Evolutionary conservation across 1,140 invertebrate genomes (phyloP).

Genomic region (Galleria mellonella): DNA sequence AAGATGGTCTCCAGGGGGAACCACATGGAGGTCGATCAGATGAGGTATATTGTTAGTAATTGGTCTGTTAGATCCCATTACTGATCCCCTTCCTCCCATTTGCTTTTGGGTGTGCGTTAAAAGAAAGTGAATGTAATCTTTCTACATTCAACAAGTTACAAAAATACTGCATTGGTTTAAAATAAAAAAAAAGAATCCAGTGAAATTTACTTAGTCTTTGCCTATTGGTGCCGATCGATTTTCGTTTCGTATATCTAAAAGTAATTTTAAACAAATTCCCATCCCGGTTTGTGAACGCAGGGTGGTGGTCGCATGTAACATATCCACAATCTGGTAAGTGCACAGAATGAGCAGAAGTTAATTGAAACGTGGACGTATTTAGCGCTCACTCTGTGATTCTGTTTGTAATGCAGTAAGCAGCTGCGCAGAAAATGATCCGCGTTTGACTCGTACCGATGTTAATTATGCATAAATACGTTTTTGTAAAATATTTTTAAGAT

Average conservation of each 20-base stretch:
- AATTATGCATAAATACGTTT: slow-evolving; percentile 4
- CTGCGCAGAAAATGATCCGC: slow-evolving; percentile 24
- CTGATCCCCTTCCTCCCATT: too few species aligned
- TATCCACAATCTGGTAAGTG: slow-evolving; percentile 18
- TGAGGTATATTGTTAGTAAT: too few species aligned
- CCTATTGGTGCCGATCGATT: neutral
- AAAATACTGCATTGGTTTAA: too few species aligned
- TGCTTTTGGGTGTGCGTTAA: too few species aligned
- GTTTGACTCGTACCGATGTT: slow-evolving; percentile 22
- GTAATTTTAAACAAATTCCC: slow-evolving; percentile 22
- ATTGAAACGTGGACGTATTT: slow-evolving; percentile 24
- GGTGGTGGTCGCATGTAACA: slow-evolving; percentile 9
- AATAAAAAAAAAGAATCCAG: too few species aligned
- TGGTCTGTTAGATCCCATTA: too few species aligned
- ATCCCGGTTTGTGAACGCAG: slow-evolving; percentile 14
- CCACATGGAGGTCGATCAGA: too few species aligned
- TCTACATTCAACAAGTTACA: too few species aligned
- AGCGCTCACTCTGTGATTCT: slow-evolving; percentile 26
- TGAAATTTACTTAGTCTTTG: too few species aligned
- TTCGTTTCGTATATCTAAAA: slow-evolving; percentile 14
- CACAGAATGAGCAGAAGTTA: slow-evolving; percentile 18
- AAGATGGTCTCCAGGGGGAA: too few species aligned
- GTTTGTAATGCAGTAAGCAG: slow-evolving; percentile 27
- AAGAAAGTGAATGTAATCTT: too few species aligned
- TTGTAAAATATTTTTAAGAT: too few species aligned